Evolutionary conservation across 2,888 invertebrate species (phyloP), one percentile per base, ranked within the genome.

Genomic region (Branchellion lobata): DNA sequence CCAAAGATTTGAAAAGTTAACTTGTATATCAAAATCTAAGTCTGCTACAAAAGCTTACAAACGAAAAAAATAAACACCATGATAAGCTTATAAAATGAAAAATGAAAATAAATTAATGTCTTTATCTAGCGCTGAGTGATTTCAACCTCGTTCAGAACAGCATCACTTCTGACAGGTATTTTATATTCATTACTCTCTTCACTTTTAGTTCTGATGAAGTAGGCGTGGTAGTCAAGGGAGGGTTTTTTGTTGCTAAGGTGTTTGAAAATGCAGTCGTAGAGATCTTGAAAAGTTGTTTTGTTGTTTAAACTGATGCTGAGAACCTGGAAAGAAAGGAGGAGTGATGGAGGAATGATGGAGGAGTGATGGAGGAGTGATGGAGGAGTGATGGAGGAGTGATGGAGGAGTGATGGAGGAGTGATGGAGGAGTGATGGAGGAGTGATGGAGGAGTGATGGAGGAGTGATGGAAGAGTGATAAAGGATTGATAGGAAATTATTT

Each of bases 141-240:
- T n/a, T n/a, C n/a, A n/a, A 96, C 95, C 88, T 95, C 95, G 88
- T 94, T 95, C 89, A 96, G 96, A 85, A 97, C 94, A 86, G 93
- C 92, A 89, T 96, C 95, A 86, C 93, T 93, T 85, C 95, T 92
- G 88, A 95, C 95, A 81, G 96, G 96, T 86, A 96, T 95, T 89
- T 95, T 95, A 89, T 95, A 96, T 89, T 95, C 95, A 88, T 96
- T 95, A 21, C 24, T 94, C 88, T 95, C 95, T 83, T 94, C 91
- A 84, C 95, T 92, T 88, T 95, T 85, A 57, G 87, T 83, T 31
- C 96, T 91, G 80, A 97, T 93, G 89, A 96, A 97, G 89, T 96
- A 96, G 88, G 96, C 96, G 88, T 94, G 93, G 53, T 96, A 92
- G 88, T 94, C 94, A 83, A 97, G 91, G 84, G 93, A 94, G 87